phyloP scores from a whole-genome alignment of 2,888 invertebrate genomes.

The Drosophila sordidapex region DNA sequence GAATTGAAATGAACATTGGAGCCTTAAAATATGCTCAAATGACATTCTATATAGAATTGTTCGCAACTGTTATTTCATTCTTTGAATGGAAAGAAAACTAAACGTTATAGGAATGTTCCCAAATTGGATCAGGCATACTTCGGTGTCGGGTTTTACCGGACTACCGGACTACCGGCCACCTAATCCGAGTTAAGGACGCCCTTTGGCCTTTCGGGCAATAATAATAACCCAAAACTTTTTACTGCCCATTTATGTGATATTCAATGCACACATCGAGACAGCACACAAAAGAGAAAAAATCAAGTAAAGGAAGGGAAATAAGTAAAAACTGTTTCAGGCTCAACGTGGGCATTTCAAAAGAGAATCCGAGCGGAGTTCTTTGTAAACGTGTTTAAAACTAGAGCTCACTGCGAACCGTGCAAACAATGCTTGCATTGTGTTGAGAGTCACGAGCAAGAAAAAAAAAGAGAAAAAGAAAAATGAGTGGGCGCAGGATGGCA shows the following conservation, averaged over 20 bases:
- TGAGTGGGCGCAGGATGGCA: conserved; percentile 1
- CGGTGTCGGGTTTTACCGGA: conserved; percentile 7
- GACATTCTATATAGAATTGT: not conserved
- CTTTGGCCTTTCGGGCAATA: conserved; percentile 13
- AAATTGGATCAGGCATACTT: conserved; percentile 2
- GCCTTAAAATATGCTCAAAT: not conserved
- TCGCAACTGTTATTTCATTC: not conserved
- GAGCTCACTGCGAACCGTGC: conserved; percentile 43
- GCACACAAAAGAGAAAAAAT: conserved; percentile 5
- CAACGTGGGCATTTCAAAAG: conserved; percentile 51
- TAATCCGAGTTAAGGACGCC: conserved; percentile 29
- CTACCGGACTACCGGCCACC: conserved; percentile 20
- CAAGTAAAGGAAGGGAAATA: not conserved
- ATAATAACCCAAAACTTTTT: conserved; percentile 28
- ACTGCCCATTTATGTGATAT: conserved; percentile 33
- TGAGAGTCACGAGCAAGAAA: conserved; percentile 10
- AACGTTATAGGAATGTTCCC: not conserved
- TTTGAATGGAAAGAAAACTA: not conserved
- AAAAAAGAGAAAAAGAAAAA: not conserved
- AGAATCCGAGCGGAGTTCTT: conserved; percentile 53
- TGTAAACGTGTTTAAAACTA: conserved; percentile 64
- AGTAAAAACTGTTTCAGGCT: conserved; percentile 39
- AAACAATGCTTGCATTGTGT: conserved; percentile 54
- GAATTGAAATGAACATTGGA: not conserved
- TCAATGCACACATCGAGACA: conserved; percentile 35